Evolutionary conservation across 2,888 invertebrate species (phyloP), one percentile per base, ranked within the genome.

Genomic region (Dryococelus australis): DNA sequence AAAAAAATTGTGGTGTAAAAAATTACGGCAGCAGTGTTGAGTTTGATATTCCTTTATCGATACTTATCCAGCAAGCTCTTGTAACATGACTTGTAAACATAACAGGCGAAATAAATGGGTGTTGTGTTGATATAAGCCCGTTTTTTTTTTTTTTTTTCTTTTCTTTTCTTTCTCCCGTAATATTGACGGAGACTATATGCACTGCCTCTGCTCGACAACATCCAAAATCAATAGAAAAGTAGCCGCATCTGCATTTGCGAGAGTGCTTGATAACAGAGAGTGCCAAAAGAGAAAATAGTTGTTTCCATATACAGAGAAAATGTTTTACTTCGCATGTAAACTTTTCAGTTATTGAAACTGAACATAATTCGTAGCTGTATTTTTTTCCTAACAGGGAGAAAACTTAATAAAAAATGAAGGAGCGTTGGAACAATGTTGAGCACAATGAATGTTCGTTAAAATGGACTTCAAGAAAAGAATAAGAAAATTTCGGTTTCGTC

Each of bases 401-500:
- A 83, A 28, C 83, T 10, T 26, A 83, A 83, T 1, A 83, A 27
- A 83, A 35, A 83, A 16, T 83, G 35, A 83, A 28, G 24, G 6
- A 83, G 28, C 83, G 12, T 28, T 35, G 35, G 26, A 83, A 83
- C 6, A 83, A 28, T 28, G 6, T 83, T 13, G 83, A 28, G 24
- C 83, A 80, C 80, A 80, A n/a, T 80, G 80, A 20, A 80, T 80
- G 24, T n/a, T 80, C 80, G 24, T 80, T 80, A 80, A 24, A 80
- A 8, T 80, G 24, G 80, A 26, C 26, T 20, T 28, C 28, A 13
- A 26, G 80, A n/a, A n/a, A 80, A 80, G 26, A 80, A n/a, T 80
- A 80, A 80, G 28, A 80, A 80, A 12, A 80, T 13, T 0, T n/a
- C 80, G 24, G 80, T 80, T 80, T 80, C n/a, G 13, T 80, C 24